phyloP scores from a whole-genome alignment of 2,797 vertebrate genomes.

The Vultur gryphus region DNA sequence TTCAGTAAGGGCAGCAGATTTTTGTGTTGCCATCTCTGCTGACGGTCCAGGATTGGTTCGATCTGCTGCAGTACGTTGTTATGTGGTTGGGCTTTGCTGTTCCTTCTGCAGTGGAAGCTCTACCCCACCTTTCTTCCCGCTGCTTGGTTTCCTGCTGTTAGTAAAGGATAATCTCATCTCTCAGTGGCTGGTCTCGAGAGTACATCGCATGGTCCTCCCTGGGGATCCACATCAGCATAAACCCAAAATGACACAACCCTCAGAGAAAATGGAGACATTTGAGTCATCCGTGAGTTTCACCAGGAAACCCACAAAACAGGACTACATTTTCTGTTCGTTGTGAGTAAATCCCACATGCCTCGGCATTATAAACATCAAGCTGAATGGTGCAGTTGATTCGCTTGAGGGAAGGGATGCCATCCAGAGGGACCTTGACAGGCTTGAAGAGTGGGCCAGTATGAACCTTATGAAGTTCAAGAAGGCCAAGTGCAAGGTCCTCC shows the following conservation, averaged over 20 bases:
- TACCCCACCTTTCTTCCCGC: neutral
- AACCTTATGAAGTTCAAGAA: neutral
- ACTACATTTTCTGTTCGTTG: neutral
- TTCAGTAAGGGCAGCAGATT: neutral
- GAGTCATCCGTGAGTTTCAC: neutral
- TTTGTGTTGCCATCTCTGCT: neutral
- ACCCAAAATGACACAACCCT: neutral
- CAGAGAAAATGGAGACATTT: neutral
- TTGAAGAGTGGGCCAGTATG: neutral
- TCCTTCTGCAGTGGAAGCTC: neutral
- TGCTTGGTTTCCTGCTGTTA: neutral
- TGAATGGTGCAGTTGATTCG: neutral
- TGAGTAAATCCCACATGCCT: neutral
- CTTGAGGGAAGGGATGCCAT: neutral
- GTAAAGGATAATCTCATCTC: neutral
- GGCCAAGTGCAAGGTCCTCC: neutral
- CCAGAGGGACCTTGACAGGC: neutral
- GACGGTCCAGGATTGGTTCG: fast-evolving
- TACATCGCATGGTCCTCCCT: neutral
- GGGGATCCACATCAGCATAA: neutral
- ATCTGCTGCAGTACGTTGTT: neutral
- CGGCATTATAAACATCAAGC: neutral
- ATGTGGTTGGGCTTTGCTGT: neutral
- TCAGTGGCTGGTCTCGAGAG: fast-evolving
- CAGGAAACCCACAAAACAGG: neutral